These are phyloP conservation scores for Aplodontia rufa DNA, from an alignment of 2,113 vertebrate species.

Conservation along the genomic window DNA sequence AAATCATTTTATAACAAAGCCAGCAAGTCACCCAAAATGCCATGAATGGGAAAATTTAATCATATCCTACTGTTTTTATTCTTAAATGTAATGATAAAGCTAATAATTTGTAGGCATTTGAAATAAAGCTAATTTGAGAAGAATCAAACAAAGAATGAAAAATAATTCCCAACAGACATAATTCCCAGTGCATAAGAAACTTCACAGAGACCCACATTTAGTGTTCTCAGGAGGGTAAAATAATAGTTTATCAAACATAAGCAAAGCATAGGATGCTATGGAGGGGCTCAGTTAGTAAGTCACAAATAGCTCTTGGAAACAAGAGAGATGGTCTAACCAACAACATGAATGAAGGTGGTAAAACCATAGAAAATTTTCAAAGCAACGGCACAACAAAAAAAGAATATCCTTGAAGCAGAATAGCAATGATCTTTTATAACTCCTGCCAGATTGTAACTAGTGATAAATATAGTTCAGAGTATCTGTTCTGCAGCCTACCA, in stretches of 20 bases:
- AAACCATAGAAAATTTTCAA: background rate
- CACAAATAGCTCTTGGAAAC: background rate
- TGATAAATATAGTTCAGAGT: background rate
- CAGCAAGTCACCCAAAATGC: background rate
- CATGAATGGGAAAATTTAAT: background rate
- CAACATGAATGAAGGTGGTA: background rate
- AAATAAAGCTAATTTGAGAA: background rate
- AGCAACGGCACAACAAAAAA: background rate
- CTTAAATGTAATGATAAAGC: background rate
- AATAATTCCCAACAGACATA: background rate
- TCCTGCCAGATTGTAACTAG: background rate
- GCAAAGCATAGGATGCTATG: background rate
- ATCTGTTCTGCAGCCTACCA: background rate
- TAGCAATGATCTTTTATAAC: background rate
- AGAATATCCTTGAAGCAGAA: background rate
- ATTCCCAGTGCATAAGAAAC: background rate
- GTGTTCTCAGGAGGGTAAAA: background rate
- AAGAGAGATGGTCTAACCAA: background rate
- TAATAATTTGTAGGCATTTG: background rate
- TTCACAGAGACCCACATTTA: background rate
- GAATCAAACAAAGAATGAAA: background rate
- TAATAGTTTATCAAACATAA: background rate
- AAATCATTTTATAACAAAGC: background rate
- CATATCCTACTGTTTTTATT: background rate
- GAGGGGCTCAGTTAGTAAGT: background rate